phyloP scores from a whole-genome alignment of 1,140 invertebrate species.

The Scaptomyza pallida region DNA sequence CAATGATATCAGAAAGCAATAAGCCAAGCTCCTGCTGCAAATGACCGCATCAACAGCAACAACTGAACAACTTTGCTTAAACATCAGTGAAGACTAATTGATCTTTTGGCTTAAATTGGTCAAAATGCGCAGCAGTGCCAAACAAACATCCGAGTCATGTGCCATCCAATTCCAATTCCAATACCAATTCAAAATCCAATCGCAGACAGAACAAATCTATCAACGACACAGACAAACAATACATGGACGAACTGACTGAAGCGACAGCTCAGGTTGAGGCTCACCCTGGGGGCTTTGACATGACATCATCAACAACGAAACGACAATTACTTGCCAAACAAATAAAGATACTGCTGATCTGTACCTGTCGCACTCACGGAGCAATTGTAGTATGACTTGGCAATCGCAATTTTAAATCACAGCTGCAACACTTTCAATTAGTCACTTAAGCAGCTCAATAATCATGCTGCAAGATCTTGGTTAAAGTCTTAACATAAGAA shows the following conservation, averaged over 20 bases:
- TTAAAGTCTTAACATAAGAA: too few relatives aligned
- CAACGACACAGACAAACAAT: slow-evolving; percentile 74
- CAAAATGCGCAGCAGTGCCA: slow-evolving; percentile 61
- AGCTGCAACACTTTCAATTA: background rate
- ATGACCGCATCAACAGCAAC: slow-evolving; percentile 7
- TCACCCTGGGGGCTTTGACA: slow-evolving; percentile 46
- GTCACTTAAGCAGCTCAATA: background rate
- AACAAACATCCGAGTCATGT: slow-evolving; percentile 40
- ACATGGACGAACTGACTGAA: slow-evolving; percentile 14
- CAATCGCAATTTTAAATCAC: slow-evolving; percentile 1
- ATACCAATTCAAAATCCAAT: slow-evolving; percentile 34
- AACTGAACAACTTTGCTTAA: slow-evolving; percentile 26
- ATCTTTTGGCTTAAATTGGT: slow-evolving; percentile 74
- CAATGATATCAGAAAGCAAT: slow-evolving; percentile 61
- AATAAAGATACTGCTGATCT: slow-evolving; percentile 69
- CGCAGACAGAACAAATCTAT: slow-evolving; percentile 65
- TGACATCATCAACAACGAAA: slow-evolving; percentile 63
- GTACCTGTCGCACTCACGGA: slow-evolving; percentile 52
- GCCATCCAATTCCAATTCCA: slow-evolving; percentile 29
- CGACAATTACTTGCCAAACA: slow-evolving; percentile 71
- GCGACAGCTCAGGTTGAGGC: slow-evolving; percentile 33
- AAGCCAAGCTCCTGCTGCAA: slow-evolving; percentile 41
- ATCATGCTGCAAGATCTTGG: background rate
- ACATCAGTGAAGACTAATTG: slow-evolving; percentile 76
- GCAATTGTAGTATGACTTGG: slow-evolving; percentile 44